A percentile compares a stretch with the other conserved stretches of the same genome.
These are phyloP conservation scores for Arctopsyche grandis DNA, from an alignment of 1,140 invertebrate genomes.

Conservation along the genomic window DNA sequence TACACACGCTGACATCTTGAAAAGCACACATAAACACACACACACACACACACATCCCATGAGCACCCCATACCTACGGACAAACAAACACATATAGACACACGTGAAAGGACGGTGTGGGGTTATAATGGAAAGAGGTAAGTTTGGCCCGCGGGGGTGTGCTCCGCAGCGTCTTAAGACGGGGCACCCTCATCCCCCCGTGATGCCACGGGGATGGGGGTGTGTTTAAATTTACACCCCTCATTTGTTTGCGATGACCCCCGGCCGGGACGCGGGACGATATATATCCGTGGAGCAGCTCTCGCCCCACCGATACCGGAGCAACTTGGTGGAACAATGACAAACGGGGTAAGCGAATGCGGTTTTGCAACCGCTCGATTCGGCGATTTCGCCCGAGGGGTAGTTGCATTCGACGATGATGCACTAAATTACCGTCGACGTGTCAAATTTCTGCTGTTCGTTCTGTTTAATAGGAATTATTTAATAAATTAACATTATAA, in stretches of 20 bases:
- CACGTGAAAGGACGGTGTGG: background rate
- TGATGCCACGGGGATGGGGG: conserved; percentile 6
- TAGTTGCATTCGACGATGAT: background rate
- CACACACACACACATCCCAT: background rate
- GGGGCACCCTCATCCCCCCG: conserved; percentile 9
- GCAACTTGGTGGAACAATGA: conserved; percentile 39
- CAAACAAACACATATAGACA: conserved; percentile 13
- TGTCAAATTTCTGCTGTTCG: too few relatives aligned
- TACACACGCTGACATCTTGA: conserved; percentile 29
- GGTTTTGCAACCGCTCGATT: background rate
- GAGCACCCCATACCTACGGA: background rate
- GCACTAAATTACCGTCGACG: too few relatives aligned
- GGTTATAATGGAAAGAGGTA: conserved; percentile 40
- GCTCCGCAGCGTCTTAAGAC: conserved; percentile 39
- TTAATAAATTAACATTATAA: too few relatives aligned
- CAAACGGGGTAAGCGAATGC: conserved; percentile 7
- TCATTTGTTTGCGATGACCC: conserved; percentile 55
- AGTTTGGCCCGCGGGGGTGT: conserved; percentile 37
- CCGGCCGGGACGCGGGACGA: conserved; percentile 48
- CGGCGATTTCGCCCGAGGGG: background rate
- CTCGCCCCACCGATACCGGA: conserved; percentile 19
- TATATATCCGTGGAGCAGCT: conserved; percentile 47
- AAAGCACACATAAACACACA: background rate
- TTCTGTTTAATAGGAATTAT: too few relatives aligned
- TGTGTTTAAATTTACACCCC: conserved; percentile 54